These are phyloP conservation scores for Phasia obesa DNA, from an alignment of 2,888 invertebrate species.

Conservation along the genomic window DNA sequence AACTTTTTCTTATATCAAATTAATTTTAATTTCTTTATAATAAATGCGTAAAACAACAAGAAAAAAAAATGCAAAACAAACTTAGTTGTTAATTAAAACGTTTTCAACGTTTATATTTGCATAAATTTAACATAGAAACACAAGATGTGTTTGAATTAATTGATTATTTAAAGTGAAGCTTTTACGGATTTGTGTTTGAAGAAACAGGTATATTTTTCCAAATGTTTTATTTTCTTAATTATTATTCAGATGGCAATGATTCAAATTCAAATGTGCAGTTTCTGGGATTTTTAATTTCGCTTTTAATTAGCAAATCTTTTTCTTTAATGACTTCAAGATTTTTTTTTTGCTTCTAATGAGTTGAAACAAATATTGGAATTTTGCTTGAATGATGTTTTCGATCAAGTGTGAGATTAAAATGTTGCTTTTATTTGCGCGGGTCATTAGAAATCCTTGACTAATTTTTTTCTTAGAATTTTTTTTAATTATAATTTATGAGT, in stretches of 20 bases:
- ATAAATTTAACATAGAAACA: background rate
- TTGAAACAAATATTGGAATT: too few species aligned
- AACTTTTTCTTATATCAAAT: background rate
- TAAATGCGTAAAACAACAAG: constrained; percentile 32
- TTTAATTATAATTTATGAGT: background rate
- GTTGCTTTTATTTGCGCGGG: background rate
- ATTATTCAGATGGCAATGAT: background rate
- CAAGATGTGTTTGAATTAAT: constrained; percentile 19
- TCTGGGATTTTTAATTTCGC: too few species aligned
- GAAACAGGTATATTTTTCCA: constrained; percentile 8
- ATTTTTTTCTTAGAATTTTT: background rate
- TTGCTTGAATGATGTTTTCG: background rate
- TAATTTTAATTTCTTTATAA: constrained; percentile 14
- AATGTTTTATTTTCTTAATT: background rate
- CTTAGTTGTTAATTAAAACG: constrained; percentile 27
- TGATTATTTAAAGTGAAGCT: background rate
- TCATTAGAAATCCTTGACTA: background rate
- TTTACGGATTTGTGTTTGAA: background rate
- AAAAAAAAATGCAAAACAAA: constrained; percentile 2
- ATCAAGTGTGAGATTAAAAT: background rate
- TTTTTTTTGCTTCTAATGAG: too few species aligned
- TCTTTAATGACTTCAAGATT: too few species aligned
- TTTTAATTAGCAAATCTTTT: too few species aligned
- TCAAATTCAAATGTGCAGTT: too few species aligned
- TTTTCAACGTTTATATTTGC: constrained; percentile 16